These are phyloP conservation scores for Melanotaenia duboulayi DNA, from an alignment of 2,113 vertebrate genomes.

Conservation along the genomic window DNA sequence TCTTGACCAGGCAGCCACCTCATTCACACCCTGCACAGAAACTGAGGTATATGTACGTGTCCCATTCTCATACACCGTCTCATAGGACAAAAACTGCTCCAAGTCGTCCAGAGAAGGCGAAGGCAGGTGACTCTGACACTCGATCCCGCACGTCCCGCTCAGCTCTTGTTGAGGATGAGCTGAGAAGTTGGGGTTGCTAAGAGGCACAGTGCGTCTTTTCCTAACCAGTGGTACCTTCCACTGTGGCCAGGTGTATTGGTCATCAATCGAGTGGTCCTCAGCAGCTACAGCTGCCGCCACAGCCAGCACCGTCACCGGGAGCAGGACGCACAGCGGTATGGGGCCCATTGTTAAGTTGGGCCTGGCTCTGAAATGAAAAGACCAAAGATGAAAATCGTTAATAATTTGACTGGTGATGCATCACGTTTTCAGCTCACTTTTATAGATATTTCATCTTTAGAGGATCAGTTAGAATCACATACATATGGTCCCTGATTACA, in stretches of 20 bases:
- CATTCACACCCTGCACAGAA: constrained; percentile 80
- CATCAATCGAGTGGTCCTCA: constrained; percentile 71
- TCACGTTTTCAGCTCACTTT: background rate
- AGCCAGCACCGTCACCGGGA: constrained; percentile 79
- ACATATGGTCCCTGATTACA: too few species aligned
- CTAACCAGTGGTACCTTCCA: constrained; percentile 89
- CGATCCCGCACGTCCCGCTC: constrained; percentile 89
- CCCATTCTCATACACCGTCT: constrained; percentile 94
- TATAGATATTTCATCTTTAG: too few species aligned
- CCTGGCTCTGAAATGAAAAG: constrained; percentile 78
- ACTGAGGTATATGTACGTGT: constrained; percentile 91
- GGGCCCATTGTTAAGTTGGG: constrained; percentile 85
- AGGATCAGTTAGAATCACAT: too few species aligned
- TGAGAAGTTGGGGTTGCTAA: constrained; percentile 87
- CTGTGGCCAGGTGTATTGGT: constrained; percentile 90
- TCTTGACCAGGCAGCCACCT: constrained; percentile 30
- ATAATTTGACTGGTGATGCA: background rate
- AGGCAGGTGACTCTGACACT: constrained; percentile 88
- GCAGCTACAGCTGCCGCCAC: constrained; percentile 74
- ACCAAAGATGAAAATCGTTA: constrained; percentile 1
- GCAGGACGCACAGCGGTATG: constrained; percentile 81
- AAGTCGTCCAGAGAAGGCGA: constrained; percentile 85
- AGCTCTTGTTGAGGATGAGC: constrained; percentile 81
- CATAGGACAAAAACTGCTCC: constrained; percentile 91
- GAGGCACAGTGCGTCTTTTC: constrained; percentile 85